Evolutionary conservation across 2,797 vertebrate species (phyloP), one percentile per base, ranked within the genome.

Genomic region (Cichlasoma orientale): DNA sequence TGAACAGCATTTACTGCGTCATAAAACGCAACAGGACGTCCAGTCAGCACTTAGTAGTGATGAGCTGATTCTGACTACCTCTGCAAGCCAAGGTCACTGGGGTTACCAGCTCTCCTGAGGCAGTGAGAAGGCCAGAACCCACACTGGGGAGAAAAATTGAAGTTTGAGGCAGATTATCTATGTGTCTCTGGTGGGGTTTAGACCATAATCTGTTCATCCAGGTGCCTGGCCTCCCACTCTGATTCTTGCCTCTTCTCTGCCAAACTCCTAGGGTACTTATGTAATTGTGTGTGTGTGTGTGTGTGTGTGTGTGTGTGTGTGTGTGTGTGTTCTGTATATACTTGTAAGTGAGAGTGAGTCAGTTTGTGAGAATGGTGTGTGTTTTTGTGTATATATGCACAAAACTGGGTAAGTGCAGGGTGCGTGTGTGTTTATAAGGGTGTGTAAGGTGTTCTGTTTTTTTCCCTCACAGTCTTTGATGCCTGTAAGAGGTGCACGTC

Each of bases 121-220:
- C 80, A 29, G 69, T 3, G 75, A 88, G 85, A 82, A 56, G 74
- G 86, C 88, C 80, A 82, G 80, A 85, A 73, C 82, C 83, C 81
- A 84, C 82, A 80, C 72, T 80, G 79, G 85, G 88, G 84, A 88
- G 88, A 86, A 88, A 92, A 92, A 90, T 83, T 87, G 75, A 92
- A 91, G 89, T 91, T 92, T 88, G 76, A 86, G 78, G 85, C 80
- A 87, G 84, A 88, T 92, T 89, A 84, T 94, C 92, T 90, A 55
- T 84, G 86, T 89, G 90, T 90, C 89, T 93, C 91, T 91, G 90
- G 89, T 93, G 90, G 90, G 90, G 89, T 88, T 92, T 93, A 89
- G 79, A 88, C 86, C 84, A 79, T 93, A 91, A 92, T 94, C 91
- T 94, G 88, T 93, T 92, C 92, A 93, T 93, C 89, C 91, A 93